Conservation (phyloP, 2,113 vertebrate genomes). For the Datnioides undecimradiatus region DNA sequence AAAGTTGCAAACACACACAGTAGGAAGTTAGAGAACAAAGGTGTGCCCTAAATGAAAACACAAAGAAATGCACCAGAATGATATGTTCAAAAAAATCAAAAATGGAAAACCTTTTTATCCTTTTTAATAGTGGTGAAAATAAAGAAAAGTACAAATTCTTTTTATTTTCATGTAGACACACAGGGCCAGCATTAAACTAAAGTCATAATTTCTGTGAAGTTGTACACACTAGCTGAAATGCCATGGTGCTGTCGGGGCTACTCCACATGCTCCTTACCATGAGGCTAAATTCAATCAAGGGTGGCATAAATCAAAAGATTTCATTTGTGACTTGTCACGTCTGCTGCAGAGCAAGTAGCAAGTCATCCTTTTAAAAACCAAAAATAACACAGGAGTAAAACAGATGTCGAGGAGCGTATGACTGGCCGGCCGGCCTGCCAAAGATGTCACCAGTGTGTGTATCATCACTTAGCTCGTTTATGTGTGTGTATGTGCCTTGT, state of each 20-base stretch:
- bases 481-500: constrained; percentile 59
- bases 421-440: constrained; percentile 67
- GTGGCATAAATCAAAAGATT: constrained; percentile 55
- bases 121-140: neutral
- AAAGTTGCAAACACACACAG: constrained; percentile 66
- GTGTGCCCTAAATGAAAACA: neutral
- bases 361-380: constrained; percentile 72
- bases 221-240: neutral
- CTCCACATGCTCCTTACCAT: neutral
- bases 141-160: too few relatives aligned
- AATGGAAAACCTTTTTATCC: too few relatives aligned
- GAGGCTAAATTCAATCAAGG: constrained; percentile 18
- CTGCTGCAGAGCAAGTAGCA: constrained; percentile 63
- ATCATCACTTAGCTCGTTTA: constrained; percentile 54
- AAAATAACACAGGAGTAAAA: constrained; percentile 75
- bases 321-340: constrained; percentile 59
- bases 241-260: neutral
- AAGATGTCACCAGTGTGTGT: constrained; percentile 78
- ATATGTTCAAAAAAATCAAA: too few relatives aligned
- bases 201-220: neutral
- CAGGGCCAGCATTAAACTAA: neutral
- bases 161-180: neutral
- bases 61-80: neutral
- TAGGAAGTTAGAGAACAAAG: constrained; percentile 37
- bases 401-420: constrained; percentile 73